Percentiles rank a stretch among this genome's conserved stretches.
Evolutionary conservation across 2,113 vertebrate genomes (phyloP).

Genomic region (Cyanoderma ruficeps): DNA sequence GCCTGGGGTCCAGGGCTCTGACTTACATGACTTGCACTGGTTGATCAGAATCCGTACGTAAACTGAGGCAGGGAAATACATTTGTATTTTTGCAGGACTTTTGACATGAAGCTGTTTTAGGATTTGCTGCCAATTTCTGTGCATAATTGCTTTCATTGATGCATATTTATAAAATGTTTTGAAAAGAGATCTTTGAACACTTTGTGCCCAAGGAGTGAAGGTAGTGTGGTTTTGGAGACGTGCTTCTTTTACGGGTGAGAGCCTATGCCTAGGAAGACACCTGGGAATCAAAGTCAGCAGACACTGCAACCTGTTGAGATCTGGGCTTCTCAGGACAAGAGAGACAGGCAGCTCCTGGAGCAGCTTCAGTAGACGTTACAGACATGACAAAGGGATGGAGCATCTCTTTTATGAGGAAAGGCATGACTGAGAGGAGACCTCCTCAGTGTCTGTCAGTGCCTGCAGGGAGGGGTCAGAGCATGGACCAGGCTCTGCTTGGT

Average conservation of each 20-base stretch:
- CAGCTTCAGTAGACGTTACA: accelerated
- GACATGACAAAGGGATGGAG: not conserved
- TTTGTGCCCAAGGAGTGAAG: not conserved
- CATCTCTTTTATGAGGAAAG: not conserved
- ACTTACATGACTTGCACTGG: not conserved
- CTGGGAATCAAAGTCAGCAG: not conserved
- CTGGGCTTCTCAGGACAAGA: not conserved
- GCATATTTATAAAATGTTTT: not conserved
- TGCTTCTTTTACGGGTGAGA: not conserved
- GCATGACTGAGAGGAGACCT: accelerated
- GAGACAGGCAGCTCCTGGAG: not conserved
- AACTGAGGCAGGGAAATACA: not conserved
- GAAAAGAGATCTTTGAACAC: not conserved
- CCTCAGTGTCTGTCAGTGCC: not conserved
- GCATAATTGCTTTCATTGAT: not conserved
- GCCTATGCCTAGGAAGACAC: not conserved
- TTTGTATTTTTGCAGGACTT: not conserved
- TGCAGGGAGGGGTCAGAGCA: not conserved
- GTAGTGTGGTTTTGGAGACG: not conserved
- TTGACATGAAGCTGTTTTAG: not conserved
- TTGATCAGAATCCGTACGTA: not conserved
- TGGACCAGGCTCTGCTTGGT: not conserved
- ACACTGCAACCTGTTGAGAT: not conserved
- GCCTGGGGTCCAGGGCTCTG: not conserved
- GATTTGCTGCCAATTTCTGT: not conserved